A percentile compares a stretch with the other conserved stretches of the same genome.
Conservation (phyloP, 2,797 vertebrate species). For the Gobio occitaniae region DNA sequence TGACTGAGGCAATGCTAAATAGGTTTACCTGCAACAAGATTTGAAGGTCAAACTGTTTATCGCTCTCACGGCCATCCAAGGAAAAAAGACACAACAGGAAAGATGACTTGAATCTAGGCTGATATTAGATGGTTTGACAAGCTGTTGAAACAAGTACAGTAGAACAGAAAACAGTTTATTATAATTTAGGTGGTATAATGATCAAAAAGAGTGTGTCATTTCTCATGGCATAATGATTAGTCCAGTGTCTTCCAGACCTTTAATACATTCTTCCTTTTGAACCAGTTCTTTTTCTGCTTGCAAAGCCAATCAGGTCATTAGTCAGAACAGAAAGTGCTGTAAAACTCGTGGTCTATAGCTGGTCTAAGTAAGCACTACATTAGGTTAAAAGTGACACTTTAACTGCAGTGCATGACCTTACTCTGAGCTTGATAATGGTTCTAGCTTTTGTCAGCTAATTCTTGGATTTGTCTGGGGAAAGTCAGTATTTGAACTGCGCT, state of each 20-base stretch:
- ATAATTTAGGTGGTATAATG: neutral
- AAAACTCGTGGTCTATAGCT: constrained; percentile 5
- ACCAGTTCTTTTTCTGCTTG: constrained; percentile 17
- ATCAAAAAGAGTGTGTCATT: constrained; percentile 7
- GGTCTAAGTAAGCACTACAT: constrained; percentile 1
- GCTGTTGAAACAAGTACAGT: neutral
- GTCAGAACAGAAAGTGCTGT: constrained; percentile 33
- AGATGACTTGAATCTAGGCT: neutral
- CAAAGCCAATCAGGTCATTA: constrained; percentile 35
- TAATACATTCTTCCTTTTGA: neutral
- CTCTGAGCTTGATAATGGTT: constrained; percentile 18
- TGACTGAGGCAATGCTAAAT: constrained; percentile 59
- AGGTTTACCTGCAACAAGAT: constrained; percentile 53
- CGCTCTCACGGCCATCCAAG: constrained; percentile 3
- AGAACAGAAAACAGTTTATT: neutral
- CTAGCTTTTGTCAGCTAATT: constrained; percentile 9
- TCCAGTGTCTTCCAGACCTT: constrained; percentile 6
- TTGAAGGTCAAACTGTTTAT: constrained; percentile 60
- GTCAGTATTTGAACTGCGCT: neutral
- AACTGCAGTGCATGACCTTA: constrained; percentile 14
- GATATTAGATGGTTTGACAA: neutral
- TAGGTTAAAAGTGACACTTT: constrained; percentile 27
- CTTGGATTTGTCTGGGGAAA: constrained; percentile 11
- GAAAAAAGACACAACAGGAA: neutral
- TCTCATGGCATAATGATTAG: constrained; percentile 14